These are phyloP conservation scores for Diogma glabrata DNA, from an alignment of 2,888 invertebrate species.

Conservation along the genomic window DNA sequence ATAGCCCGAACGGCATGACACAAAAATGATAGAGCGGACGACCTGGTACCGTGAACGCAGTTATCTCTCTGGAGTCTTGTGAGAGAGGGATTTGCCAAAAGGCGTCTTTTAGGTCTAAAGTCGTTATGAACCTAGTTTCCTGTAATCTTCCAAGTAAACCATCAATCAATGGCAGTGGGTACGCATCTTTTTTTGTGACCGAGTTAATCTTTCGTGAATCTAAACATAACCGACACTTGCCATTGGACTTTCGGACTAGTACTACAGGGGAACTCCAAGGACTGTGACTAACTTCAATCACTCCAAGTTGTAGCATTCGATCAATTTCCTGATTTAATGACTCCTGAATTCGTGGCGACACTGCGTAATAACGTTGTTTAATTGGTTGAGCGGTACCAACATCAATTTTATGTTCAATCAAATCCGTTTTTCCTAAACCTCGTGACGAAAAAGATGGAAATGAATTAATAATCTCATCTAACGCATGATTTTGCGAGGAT, in stretches of 20 bases:
- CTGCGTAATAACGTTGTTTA: constrained; percentile 18
- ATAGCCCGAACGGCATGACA: too few relatives aligned
- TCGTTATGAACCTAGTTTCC: constrained; percentile 17
- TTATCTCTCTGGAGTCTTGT: constrained; percentile 16
- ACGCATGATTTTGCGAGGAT: too few relatives aligned
- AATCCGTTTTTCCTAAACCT: too few relatives aligned
- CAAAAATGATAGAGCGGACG: constrained; percentile 17
- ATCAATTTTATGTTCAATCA: constrained; percentile 17
- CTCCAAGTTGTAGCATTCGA: constrained; percentile 23
- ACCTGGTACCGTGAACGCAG: constrained; percentile 23
- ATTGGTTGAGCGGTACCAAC: constrained; percentile 16
- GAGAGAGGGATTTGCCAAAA: constrained; percentile 16
- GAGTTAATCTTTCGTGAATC: constrained; percentile 25
- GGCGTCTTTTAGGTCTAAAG: constrained; percentile 21
- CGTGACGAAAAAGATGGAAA: too few relatives aligned
- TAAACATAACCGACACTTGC: constrained; percentile 22
- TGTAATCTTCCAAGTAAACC: constrained; percentile 22
- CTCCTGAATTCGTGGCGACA: constrained; percentile 18
- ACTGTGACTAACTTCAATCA: constrained; percentile 24
- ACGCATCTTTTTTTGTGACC: constrained; percentile 23
- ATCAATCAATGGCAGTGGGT: constrained; percentile 21
- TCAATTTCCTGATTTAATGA: constrained; percentile 23
- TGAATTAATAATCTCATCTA: too few relatives aligned
- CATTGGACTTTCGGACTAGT: constrained; percentile 21
- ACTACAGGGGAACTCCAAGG: constrained; percentile 25